These are phyloP conservation scores for Argyra leucocephala DNA, from an alignment of 2,888 invertebrate genomes.

Conservation along the genomic window DNA sequence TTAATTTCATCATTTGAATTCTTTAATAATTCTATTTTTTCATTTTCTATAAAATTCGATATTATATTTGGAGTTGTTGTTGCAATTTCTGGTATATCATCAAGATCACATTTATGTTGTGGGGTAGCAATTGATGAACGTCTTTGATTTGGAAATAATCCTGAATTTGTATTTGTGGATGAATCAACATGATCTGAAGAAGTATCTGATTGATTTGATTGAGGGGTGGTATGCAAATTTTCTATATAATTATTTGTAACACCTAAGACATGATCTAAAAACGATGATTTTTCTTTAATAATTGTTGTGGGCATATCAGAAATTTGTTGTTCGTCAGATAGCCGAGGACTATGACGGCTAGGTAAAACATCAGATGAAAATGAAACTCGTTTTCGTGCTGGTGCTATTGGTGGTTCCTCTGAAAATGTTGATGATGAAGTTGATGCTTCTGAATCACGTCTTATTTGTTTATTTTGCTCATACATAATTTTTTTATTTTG, in stretches of 20 bases:
- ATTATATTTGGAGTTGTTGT: not conserved
- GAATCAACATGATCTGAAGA: not conserved
- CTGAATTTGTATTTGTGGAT: too few relatives aligned
- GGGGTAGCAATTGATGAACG: not conserved
- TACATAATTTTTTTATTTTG: not conserved
- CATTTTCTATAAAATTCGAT: not conserved
- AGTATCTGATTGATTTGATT: slow-evolving; percentile 7
- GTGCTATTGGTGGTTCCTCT: slow-evolving; percentile 35
- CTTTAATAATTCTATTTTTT: not conserved
- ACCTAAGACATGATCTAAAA: slow-evolving; percentile 34
- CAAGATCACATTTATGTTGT: not conserved
- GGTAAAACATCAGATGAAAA: slow-evolving; percentile 40
- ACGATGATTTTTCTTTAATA: slow-evolving; percentile 13
- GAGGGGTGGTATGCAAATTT: slow-evolving; percentile 32
- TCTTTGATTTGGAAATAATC: slow-evolving; percentile 14
- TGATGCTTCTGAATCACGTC: slow-evolving; percentile 23
- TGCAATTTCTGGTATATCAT: not conserved
- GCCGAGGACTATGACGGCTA: slow-evolving; percentile 5
- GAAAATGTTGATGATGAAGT: slow-evolving; percentile 38
- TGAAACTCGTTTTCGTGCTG: slow-evolving; percentile 41
- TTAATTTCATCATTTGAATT: not conserved
- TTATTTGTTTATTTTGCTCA: not conserved
- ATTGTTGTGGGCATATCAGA: slow-evolving; percentile 13
- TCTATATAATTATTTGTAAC: slow-evolving; percentile 39
- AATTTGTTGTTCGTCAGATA: slow-evolving; percentile 10